Base-by-base conservation (phyloP, 1,140 invertebrate species). In the Heliothis subflexa region DNA sequence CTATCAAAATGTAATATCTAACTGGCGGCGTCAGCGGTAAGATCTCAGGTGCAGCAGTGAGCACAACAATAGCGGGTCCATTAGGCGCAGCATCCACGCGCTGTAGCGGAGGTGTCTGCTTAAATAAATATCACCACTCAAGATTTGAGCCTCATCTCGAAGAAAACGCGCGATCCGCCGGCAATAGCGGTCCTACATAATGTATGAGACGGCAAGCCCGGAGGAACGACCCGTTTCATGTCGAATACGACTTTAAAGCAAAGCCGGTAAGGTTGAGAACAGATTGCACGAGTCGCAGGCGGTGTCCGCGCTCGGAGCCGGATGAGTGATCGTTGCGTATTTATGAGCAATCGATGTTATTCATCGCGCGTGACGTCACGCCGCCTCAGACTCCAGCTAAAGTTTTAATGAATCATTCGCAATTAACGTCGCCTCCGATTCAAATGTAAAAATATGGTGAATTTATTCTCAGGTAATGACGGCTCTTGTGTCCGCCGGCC, bases 81-180 rank as follows among this genome's bases (percentile, higher is more conserved):
- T 40, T 40, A 40, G 12, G 68, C 45, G n/a, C 9, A 40, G 13
- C 66, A 28, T 7, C 28, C 10, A 13, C 57, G 55, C 14, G 12
- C 3, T 54, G 61, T 76, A 54, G 25, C 61, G 11, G 16, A 77
- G 50, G 61, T 11, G 61, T 49, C 72, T 71, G 25, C 80, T 81
- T 78, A 78, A 78, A 74, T 74, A 74, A 74, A 78, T 81, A 81
- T 76, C 77, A 57, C 72, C 77, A 74, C 72, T 81, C 72, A 81
- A 81, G 80, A 81, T 81, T 76, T 78, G 77, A 78, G 72, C 47
- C 70, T 73, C 76, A 71, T 80, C 79, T 75, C 62, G 54, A 25
- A 59, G 66, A 61, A 59, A 59, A 71, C 50, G 49, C 64, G 61
- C 50, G 79, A 81, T 59, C 79, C 59, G 33, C 5, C 28, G 55